phyloP scores from a whole-genome alignment of 2,797 vertebrate species.

The Alauda arvensis region DNA sequence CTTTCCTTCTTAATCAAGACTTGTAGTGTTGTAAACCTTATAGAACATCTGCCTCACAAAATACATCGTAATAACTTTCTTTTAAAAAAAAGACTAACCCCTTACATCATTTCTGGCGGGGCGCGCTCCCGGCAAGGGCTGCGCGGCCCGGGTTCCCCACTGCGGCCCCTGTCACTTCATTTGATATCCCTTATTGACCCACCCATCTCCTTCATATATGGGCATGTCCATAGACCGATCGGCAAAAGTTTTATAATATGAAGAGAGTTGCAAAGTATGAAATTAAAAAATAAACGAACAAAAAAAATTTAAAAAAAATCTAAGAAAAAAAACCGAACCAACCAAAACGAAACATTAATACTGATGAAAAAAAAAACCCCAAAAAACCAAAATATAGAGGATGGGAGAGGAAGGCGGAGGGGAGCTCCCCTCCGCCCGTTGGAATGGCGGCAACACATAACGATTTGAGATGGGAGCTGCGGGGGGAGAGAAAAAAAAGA shows the following conservation, averaged over 20 bases:
- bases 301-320: not conserved
- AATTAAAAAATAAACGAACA: constrained; percentile 23
- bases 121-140: constrained; percentile 75
- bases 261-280: constrained; percentile 82
- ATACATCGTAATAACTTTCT: constrained; percentile 84
- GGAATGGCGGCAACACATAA: constrained; percentile 83
- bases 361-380: constrained; percentile 80
- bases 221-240: constrained; percentile 84
- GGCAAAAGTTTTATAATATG: constrained; percentile 83
- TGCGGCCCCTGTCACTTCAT: constrained; percentile 78
- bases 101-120: constrained; percentile 79
- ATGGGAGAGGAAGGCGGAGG: constrained; percentile 69
- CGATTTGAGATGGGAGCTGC: constrained; percentile 85
- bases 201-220: constrained; percentile 85
- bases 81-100: constrained; percentile 78
- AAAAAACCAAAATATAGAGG: constrained; percentile 38
- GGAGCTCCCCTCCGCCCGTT: constrained; percentile 78
- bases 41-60: constrained; percentile 85
- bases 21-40: constrained; percentile 90
- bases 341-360: constrained; percentile 83
- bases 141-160: constrained; percentile 77
- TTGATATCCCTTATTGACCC: constrained; percentile 81
- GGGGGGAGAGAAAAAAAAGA: constrained; percentile 65
- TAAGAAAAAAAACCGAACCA: not conserved
- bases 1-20: constrained; percentile 83